A percentile compares a stretch with the other conserved stretches of the same genome.
Conservation (phyloP, 2,113 vertebrate species). For the Dasyprocta punctata region DNA sequence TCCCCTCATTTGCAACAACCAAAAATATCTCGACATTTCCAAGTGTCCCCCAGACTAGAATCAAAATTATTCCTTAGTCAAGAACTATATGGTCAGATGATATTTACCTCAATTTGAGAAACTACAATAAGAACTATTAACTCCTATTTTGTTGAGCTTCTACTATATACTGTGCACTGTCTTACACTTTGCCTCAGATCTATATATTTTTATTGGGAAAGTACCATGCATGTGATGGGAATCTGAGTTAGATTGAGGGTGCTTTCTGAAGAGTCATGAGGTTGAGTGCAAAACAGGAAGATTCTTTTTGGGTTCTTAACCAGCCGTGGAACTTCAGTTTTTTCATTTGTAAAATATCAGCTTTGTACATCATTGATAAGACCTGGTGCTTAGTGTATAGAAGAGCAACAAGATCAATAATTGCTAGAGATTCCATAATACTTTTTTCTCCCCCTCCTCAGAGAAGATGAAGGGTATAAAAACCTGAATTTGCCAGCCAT, state of each 20-base stretch:
- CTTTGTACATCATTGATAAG: not conserved
- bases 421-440: not conserved
- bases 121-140: not conserved
- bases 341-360: not conserved
- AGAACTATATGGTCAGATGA: not conserved
- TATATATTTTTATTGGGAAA: not conserved
- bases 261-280: not conserved
- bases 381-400: not conserved
- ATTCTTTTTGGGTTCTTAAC: not conserved
- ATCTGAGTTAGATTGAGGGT: not conserved
- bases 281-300: not conserved
- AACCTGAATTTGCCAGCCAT: not conserved
- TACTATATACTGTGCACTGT: not conserved
- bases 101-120: not conserved
- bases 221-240: not conserved
- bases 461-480: not conserved
- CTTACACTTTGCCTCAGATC: not conserved
- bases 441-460: fast-evolving
- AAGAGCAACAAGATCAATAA: not conserved
- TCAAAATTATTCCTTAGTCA: not conserved
- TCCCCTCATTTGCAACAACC: not conserved
- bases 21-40: conserved; percentile 2
- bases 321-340: not conserved
- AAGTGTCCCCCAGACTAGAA: not conserved
- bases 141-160: not conserved